Base-by-base conservation (phyloP, 2,888 invertebrate species). In the Rhyacophila evoluta region DNA sequence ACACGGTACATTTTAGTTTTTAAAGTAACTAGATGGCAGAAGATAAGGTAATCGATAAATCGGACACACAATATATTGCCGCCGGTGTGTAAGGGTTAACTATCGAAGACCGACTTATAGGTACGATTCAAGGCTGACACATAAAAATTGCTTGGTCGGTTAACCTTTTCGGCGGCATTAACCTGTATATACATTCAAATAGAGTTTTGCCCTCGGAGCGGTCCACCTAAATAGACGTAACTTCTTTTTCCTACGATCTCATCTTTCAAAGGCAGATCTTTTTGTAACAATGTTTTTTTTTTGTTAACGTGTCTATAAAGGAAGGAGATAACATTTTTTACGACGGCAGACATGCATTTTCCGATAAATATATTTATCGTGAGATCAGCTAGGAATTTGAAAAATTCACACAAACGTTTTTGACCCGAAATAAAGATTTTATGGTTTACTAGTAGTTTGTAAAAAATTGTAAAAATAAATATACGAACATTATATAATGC, bases 181-280 rank as follows among this genome's bases (percentile, higher is more conserved):
- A 55, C 55, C 55, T 55, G 55, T 25, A 25, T 25, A 55, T 55
- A 55, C 25, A 55, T 55, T 25, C 25, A 55, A 55, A 55, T 55
- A 25, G 55, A 55, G 55, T 55, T 55, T 55, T 8, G 19, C 55
- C 55, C 55, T 55, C 55, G 6, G 19, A 55, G 10, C 55, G 55
- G 25, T 55, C 25, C 55, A 55, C 55, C 55, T 55, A 55, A 55
- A 55, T 55, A 55, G 19, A 55, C 55, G 55, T 55, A 55, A 55
- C 55, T 55, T 55, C 55, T 25, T 19, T 55, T 55, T 8, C 19
- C 19, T 55, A 12, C 55, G 15, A 55, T 55, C 55, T 55, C 55
- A 55, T 55, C 55, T 55, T 19, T 55, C 55, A 55, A 55, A 55
- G 55, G 55, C 55, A 55, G 55, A 55, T 55, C 55, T 55, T 55